Base-by-base conservation (phyloP, 2,113 vertebrate species). In the Clarias gariepinus region DNA sequence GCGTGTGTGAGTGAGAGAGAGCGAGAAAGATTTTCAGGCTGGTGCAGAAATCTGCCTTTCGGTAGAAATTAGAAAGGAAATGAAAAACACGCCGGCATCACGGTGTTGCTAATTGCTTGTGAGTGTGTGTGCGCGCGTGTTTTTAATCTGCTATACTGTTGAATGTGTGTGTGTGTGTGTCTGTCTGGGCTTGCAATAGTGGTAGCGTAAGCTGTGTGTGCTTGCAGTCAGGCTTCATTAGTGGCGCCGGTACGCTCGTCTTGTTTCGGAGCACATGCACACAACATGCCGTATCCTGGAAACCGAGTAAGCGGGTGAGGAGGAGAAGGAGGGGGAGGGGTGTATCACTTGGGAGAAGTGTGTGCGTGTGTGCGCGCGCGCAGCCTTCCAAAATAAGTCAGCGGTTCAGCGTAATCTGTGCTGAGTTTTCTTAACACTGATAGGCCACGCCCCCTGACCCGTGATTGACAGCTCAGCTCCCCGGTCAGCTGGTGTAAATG, bases 211-310 rank as follows among this genome's bases (percentile, higher is more conserved):
- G 64, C 19, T 74, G 80, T 73, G 47, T 69, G 89, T 80, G 82
- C 69, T 80, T 83, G 73, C 85, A 85, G 88, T 89, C 85, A 89
- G 93, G 90, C 89, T 92, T 96, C 91, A 90, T 96, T 95, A 95
- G 91, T 90, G 94, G 89, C 52, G 89, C 93, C 88, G 90, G 89
- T 89, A 91, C 91, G 88, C 81, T 58, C 90, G 90, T 87, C 90
- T 94, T 91, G 91, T 92, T 92, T 92, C 93, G 86, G 90, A 91
- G 89, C 93, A 89, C 91, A 92, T 89, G 92, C 92, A 93, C 94
- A 92, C 94, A 90, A 93, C 95, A 94, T 95, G 95, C 93, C 90
- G 96, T 96, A 95, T 97, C 96, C 95, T 95, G 94, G 96, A 95
- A 94, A 96, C 95, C 88, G 33, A 91, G 90, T 93, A 94, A 91